Percentiles rank a stretch among this genome's conserved stretches.
phyloP scores from a whole-genome alignment of 2,113 vertebrate species.

The Lipophrys pholis region DNA sequence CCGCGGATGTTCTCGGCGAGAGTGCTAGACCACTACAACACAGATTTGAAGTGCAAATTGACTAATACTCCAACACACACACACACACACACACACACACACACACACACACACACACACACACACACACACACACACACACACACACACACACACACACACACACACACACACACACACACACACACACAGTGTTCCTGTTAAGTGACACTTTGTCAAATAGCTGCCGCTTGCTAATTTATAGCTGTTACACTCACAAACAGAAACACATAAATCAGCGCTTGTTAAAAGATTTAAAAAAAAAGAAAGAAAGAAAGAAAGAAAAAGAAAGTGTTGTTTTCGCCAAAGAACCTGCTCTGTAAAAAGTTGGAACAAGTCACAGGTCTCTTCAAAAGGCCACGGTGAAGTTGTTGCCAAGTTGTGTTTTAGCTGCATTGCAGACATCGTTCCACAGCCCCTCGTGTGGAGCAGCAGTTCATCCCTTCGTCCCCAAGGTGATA shows the following conservation, averaged over 20 bases:
- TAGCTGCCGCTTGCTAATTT: constrained; percentile 18
- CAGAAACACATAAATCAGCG: neutral
- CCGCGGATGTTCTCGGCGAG: too few relatives aligned
- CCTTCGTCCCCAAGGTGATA: constrained; percentile 46
- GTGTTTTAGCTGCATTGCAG: constrained; percentile 50
- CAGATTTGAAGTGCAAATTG: neutral
- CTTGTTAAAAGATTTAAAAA: neutral
- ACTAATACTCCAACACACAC: neutral
- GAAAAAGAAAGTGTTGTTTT: neutral
- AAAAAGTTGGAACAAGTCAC: constrained; percentile 1
- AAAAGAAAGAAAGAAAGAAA: neutral
- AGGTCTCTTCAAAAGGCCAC: constrained; percentile 18
- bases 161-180: constrained; percentile 12
- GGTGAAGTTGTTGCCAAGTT: constrained; percentile 23
- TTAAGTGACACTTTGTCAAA: constrained; percentile 15
- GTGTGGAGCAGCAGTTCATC: constrained; percentile 12
- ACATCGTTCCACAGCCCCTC: constrained; percentile 8
- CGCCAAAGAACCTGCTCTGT: neutral
- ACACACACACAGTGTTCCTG: neutral
- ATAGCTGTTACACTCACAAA: neutral
- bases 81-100: neutral
- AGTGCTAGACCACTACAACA: too few relatives aligned
- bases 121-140: neutral
- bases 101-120: neutral
- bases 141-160: neutral